These are phyloP conservation scores for Agrotis exclamationis DNA, from an alignment of 2,888 invertebrate species.

Conservation along the genomic window DNA sequence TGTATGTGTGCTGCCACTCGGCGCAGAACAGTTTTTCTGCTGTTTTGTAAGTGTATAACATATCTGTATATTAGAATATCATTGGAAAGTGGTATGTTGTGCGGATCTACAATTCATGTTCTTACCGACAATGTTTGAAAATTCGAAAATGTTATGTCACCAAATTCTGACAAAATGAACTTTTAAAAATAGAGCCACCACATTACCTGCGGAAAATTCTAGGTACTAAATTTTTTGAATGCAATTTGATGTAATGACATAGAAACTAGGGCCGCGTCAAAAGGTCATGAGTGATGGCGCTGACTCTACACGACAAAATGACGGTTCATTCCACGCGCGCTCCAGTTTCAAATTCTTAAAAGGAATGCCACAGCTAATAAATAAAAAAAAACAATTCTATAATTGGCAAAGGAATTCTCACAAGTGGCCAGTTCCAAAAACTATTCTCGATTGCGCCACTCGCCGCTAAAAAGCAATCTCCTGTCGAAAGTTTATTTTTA, in stretches of 20 bases:
- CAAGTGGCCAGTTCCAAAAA: slow-evolving; percentile 45
- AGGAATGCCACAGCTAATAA: slow-evolving; percentile 12
- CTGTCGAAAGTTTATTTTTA: slow-evolving; percentile 64
- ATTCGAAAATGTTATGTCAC: background rate
- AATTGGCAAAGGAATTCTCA: slow-evolving; percentile 60
- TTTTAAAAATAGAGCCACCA: background rate
- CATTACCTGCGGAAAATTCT: too few species aligned
- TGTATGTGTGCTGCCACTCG: too few species aligned
- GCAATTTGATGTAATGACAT: too few species aligned
- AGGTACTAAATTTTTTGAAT: too few species aligned
- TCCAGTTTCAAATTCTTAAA: slow-evolving; percentile 29
- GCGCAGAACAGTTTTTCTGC: too few species aligned
- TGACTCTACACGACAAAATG: background rate
- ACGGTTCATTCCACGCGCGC: background rate
- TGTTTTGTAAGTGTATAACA: too few species aligned
- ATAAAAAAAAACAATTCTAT: slow-evolving; percentile 47
- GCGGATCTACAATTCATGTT: background rate
- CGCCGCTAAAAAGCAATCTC: slow-evolving; percentile 71
- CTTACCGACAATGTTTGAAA: background rate
- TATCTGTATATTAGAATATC: too few species aligned
- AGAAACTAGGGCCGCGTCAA: too few species aligned
- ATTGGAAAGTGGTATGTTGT: too few species aligned
- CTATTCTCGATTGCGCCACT: slow-evolving; percentile 57
- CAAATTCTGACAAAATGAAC: background rate
- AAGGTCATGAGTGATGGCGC: too few species aligned